Conservation (phyloP, 2,797 vertebrate genomes). For the Muscicapa striata region DNA sequence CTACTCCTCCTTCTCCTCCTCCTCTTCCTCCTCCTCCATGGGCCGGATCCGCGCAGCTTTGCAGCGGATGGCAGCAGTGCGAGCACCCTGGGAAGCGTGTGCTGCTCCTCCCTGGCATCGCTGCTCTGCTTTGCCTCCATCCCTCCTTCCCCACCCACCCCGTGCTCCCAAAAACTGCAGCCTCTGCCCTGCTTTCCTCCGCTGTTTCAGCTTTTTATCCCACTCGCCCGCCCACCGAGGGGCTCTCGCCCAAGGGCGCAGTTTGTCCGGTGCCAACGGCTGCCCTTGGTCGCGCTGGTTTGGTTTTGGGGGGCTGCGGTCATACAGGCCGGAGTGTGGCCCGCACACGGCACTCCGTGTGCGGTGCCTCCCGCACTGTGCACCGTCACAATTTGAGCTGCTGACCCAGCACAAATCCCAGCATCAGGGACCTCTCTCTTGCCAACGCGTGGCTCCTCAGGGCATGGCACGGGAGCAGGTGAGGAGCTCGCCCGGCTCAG, state of each 20-base stretch:
- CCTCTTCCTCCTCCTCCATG: not conserved
- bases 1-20: not conserved
- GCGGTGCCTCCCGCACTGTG: not conserved
- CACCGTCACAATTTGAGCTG: not conserved
- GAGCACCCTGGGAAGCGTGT: constrained; percentile 44
- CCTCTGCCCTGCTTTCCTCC: not conserved
- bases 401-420: not conserved
- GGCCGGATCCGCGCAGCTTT: constrained; percentile 24
- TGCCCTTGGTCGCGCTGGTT: not conserved
- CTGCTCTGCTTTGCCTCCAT: not conserved
- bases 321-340: not conserved
- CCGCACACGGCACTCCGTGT: not conserved
- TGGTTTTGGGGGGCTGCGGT: not conserved
- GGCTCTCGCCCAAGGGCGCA: not conserved
- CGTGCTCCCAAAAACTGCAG: accelerated
- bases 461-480: not conserved
- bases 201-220: not conserved
- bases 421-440: not conserved
- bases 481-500: not conserved
- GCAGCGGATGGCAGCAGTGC: constrained; percentile 49
- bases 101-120: constrained; percentile 14
- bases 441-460: not conserved
- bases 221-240: accelerated
- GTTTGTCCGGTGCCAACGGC: not conserved
- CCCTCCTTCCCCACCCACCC: not conserved